Conservation (phyloP, 1,140 invertebrate species). For the Nomia melanderi region DNA sequence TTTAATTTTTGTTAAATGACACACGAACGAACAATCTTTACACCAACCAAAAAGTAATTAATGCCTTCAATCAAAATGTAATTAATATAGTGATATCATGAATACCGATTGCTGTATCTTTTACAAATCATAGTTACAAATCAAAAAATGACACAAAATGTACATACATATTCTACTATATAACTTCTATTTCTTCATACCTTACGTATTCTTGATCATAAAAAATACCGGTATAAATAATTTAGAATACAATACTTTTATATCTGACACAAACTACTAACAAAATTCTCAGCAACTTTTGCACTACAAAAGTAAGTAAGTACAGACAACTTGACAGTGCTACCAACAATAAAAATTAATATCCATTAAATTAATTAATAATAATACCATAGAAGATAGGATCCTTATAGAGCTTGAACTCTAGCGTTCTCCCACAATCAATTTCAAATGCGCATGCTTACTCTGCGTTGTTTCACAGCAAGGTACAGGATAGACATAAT, state of each 20-base stretch:
- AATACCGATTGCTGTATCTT: not conserved
- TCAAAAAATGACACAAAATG: not conserved
- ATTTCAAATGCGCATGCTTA: no score
- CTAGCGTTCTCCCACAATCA: no score
- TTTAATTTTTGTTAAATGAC: constrained; percentile 5
- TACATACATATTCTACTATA: not conserved
- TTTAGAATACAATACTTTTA: constrained; percentile 1
- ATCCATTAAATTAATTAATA: no score
- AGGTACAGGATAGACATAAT: no score
- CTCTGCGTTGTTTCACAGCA: no score
- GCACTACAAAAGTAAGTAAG: not conserved
- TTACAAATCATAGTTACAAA: not conserved
- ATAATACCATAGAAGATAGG: no score
- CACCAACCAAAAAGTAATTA: constrained; percentile 5
- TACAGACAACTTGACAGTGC: not conserved
- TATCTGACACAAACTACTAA: not conserved
- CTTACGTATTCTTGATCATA: not conserved
- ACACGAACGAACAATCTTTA: not conserved
- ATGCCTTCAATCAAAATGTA: not conserved
- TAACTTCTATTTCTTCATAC: constrained; percentile 1
- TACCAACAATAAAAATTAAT: not conserved
- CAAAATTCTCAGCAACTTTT: not conserved
- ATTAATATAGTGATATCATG: not conserved
- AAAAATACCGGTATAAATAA: not conserved
- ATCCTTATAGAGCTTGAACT: no score